Base-by-base conservation (phyloP, 1,140 invertebrate genomes). In the Hirudo medicinalis region DNA sequence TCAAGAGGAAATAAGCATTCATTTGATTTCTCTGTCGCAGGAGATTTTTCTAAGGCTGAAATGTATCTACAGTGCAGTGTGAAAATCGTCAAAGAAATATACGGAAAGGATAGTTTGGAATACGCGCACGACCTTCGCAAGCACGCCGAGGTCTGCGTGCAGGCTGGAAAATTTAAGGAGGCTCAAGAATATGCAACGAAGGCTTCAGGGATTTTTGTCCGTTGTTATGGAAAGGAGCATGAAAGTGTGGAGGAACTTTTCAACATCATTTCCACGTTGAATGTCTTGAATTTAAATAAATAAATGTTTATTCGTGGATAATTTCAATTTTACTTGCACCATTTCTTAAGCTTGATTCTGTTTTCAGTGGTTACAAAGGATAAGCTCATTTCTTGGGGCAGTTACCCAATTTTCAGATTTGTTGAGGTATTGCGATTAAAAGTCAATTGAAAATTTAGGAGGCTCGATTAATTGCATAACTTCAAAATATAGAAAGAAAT, bases 61-160 rank as follows among this genome's bases (percentile, higher is more conserved):
- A 74, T 76, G 8, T 83, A 82, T 75, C 75, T 86, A 6, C 77
- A 84, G 73, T 72, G 82, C 55, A 83, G 81, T 76, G 74, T 87
- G 20, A 60, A 75, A 5, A 78, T 80, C 49, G 76, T 86, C n/a
- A 80, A 82, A 73, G 76, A 82, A 72, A 79, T 81, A 70, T 88
- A 83, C 81, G 87, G 86, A 0, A 73, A 72, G 13, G 78, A 80
- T 53, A 87, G 86, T 75, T 79, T 87, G 67, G 86, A 87, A 79
- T 74, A 85, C 71, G 83, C 81, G 0, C 80, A 84, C 72, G 86
- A 87, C 78, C 78, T 87, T 27, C 83, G 80, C 69, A 83, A 83
- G 69, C 77, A 78, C 54, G 76, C 78, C 27, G 82, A 82, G 57
- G 72, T 83, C 82, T 49, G 63, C 43, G 4, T 22, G 69, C 36